Base-by-base conservation (phyloP, 2,113 vertebrate genomes). In the Paracanthobrama guichenoti region DNA sequence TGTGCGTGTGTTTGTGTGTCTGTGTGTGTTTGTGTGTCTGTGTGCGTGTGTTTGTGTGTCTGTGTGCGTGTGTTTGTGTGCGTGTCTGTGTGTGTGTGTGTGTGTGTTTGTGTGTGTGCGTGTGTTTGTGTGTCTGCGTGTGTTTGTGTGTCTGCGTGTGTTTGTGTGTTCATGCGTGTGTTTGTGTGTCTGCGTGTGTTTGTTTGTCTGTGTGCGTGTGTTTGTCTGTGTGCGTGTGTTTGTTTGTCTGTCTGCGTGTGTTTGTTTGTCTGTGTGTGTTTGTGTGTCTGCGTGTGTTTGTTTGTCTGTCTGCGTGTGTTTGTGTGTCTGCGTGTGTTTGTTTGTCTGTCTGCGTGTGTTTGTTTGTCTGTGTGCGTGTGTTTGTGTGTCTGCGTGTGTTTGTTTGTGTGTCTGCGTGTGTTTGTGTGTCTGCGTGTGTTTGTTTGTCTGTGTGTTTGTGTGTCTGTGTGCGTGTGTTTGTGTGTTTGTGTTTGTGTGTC, bases 121-220 rank as follows among this genome's bases (percentile, higher is more conserved):
- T 35, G 39, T 11, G 77, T 28, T 8, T 50, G 24, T 28, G 18
- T 57, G 44, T 71, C 26, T 31, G 2, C 1, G 28, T 31, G 2
- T 31, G 14, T 50, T 6, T 50, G 96, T 97, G 93, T 97, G 97
- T 97, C 93, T 97, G 96, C 93, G 75, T 39, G 48, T 11, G 77
- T 28, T 3, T 53, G 24, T 28, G 20, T 59, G 44, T 71, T 26
- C 22, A 8, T 50, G 2, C 18, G 96, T 97, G 93, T 97, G 31
- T 35, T 0, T 3, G 31, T 35, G 3, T 35, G 31, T 3, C 3
- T 35, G 31, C 3, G 2, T 35, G 2, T 35, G 31, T 35, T 3
- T 35, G 31, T 35, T 4, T 35, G 31, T 35, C 3, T 35, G 97
- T 97, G 93, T 97, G 96, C 93, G 71, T 35, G 48, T 11, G 77